Base-by-base conservation (phyloP, 2,888 invertebrate species). In the Ophraella communa region DNA sequence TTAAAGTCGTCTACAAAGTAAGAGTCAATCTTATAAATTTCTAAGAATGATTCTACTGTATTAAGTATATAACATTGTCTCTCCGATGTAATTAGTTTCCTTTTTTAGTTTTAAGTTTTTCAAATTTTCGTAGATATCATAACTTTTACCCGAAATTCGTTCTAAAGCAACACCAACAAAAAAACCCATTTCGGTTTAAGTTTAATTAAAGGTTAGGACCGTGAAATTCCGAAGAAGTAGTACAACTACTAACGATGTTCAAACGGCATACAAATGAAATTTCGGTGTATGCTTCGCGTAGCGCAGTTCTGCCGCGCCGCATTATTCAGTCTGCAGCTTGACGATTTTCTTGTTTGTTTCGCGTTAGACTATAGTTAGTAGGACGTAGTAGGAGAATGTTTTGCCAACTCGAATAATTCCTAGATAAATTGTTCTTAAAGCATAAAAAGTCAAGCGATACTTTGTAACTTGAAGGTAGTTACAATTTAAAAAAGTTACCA, bases 121-220 rank as follows among this genome's bases (percentile, higher is more conserved):
- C n/a, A 2, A 23, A 45, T 7, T 23, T 45, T 23, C 4, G 7
- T 20, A 44, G 21, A 11, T 2, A 10, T 11, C 23, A 11, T 20
- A 45, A 54, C 35, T n/a, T 54, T 54, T 23, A 23, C 11, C n/a
- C 23, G 18, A 24, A 47, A 23, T 52, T 27, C 11, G 24, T 44
- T 30, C 52, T 44, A 52, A 60, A 52, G 42, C n/a, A 52, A 60
- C 52, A 42, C 42, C 17, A 11, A 52, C n/a, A 21, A 18, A 44
- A 27, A 44, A 60, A 49, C 30, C 44, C 21, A 60, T 44, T 60
- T 27, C 42, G 27, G 39, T 52, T 42, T 52, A 24, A 44, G 42
- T 60, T 60, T 60, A 60, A 60, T 60, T 60, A 60, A 60, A 60
- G 52, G 52, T 52, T 53, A 52, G 42, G 60, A 53, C 60, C 60